A percentile compares a stretch with the other conserved stretches of the same genome.
Evolutionary conservation across 2,113 vertebrate species (phyloP).

Genomic region (Thalassoma bifasciatum): DNA sequence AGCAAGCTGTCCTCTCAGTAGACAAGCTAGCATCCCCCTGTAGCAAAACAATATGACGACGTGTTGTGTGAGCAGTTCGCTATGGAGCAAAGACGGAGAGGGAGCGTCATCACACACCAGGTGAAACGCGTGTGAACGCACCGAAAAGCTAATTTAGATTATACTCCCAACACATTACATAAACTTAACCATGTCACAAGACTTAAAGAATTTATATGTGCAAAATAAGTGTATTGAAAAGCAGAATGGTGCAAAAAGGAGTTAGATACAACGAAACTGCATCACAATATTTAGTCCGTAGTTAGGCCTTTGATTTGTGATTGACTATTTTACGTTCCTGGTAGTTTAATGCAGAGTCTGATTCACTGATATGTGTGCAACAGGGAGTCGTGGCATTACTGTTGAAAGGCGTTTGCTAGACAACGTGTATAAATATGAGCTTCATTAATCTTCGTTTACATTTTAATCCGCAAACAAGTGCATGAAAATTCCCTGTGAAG

Average conservation of each 20-base stretch:
- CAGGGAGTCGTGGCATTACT: accelerated
- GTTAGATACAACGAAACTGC: neutral
- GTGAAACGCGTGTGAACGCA: conserved; percentile 48
- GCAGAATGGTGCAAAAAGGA: neutral
- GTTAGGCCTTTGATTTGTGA: conserved; percentile 38
- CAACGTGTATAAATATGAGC: neutral
- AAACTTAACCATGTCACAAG: accelerated
- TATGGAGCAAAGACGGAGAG: conserved; percentile 74
- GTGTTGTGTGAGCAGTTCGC: conserved; percentile 72
- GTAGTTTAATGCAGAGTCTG: neutral
- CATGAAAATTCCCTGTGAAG: neutral
- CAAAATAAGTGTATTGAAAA: neutral
- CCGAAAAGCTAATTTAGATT: neutral
- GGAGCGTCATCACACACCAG: conserved; percentile 70
- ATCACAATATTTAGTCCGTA: conserved; percentile 12
- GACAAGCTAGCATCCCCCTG: conserved; percentile 74
- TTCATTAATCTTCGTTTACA: conserved; percentile 31
- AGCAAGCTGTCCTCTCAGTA: conserved; percentile 24
- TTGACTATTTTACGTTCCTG: neutral
- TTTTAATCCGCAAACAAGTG: neutral
- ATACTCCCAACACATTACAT: neutral
- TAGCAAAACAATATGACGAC: conserved; percentile 68
- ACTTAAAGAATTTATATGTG: neutral
- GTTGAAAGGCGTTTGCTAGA: neutral
- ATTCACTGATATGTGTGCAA: neutral